Percentiles rank a stretch among this genome's conserved stretches.
Conservation (phyloP, 53 echinoderm and acorn worm genomes). For the Echinarachnius parma region DNA sequence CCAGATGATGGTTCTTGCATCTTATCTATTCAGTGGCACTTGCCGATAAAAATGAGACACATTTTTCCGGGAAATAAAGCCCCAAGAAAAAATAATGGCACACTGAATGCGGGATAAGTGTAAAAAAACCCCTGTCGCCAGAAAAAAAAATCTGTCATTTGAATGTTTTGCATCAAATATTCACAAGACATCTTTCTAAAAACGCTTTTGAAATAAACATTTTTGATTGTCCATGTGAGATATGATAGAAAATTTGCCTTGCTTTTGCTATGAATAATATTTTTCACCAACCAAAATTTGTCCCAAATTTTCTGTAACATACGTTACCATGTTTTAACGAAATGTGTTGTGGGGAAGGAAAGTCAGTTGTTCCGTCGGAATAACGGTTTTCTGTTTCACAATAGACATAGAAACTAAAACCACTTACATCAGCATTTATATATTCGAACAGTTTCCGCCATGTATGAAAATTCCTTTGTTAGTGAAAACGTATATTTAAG, state of each 20-base stretch:
- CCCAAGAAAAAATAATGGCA: conserved; percentile 1
- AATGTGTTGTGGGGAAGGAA: neutral
- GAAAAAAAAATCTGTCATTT: neutral
- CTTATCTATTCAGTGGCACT: neutral
- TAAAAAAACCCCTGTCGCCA: neutral
- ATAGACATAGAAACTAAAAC: neutral
- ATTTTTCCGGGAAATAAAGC: neutral
- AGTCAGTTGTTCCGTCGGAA: neutral
- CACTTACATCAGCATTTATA: neutral
- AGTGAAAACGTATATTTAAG: conserved; percentile 10
- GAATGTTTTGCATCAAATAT: neutral
- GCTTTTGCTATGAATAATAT: neutral
- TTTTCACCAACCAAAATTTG: conserved; percentile 2
- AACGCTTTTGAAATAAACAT: neutral
- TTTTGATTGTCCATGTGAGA: conserved; percentile 6
- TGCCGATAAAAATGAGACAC: neutral
- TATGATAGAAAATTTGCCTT: neutral
- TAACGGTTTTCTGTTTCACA: neutral
- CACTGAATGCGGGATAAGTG: neutral
- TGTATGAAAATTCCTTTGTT: too few relatives aligned
- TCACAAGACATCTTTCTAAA: neutral
- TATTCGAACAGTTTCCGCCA: neutral
- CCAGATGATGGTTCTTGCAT: neutral
- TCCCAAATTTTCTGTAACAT: conserved; percentile 24
- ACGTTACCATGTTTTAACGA: conserved; percentile 21